These are phyloP conservation scores for Gobio occitaniae DNA, from an alignment of 2,797 vertebrate species.

Conservation along the genomic window DNA sequence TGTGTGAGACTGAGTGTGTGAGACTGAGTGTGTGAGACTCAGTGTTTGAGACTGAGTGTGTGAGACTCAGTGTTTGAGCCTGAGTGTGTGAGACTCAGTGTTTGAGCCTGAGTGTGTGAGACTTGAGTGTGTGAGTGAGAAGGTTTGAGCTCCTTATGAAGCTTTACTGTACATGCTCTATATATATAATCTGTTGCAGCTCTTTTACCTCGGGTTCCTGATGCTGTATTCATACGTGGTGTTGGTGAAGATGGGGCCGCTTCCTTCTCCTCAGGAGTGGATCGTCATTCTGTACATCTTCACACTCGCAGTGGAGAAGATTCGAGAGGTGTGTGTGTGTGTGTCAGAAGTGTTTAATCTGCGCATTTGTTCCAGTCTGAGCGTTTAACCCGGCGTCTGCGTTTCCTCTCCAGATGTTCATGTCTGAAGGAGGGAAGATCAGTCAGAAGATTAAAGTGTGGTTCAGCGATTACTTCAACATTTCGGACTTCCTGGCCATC, in stretches of 20 bases:
- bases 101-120: too few species aligned
- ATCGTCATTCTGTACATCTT: constrained; percentile 98
- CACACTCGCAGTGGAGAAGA: constrained; percentile 94
- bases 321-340: constrained; percentile 91
- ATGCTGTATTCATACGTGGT: constrained; percentile 98
- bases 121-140: background rate
- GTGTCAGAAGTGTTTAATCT: constrained; percentile 23
- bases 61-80: too few species aligned
- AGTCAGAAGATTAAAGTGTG: constrained; percentile 98
- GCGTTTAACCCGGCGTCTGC: background rate
- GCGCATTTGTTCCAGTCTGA: background rate
- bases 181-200: constrained; percentile 71
- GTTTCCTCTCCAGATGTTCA: constrained; percentile 87
- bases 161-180: background rate
- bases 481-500: constrained; percentile 95
- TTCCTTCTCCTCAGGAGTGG: constrained; percentile 94
- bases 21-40: too few species aligned
- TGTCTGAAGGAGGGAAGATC: constrained; percentile 98
- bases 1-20: too few species aligned
- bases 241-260: constrained; percentile 88
- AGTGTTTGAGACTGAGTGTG: too few species aligned
- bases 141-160: background rate
- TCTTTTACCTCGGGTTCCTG: constrained; percentile 95
- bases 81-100: too few species aligned
- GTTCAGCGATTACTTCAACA: constrained; percentile 97